Conservation (phyloP, 2,797 vertebrate genomes). For the Phrynocephalus vlangalii region DNA sequence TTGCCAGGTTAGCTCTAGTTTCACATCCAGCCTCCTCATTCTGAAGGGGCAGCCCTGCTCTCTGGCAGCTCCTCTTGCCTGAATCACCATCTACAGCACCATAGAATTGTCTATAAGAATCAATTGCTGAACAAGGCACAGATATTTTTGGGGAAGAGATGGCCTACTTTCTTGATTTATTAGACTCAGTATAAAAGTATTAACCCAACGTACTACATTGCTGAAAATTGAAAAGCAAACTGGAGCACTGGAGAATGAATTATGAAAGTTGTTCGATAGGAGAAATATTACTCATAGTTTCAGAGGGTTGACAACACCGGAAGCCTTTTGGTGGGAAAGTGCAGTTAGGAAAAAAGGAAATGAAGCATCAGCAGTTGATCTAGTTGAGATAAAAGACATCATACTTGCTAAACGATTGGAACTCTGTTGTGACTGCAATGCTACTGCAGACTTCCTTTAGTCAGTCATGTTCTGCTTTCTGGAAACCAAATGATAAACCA, state of each 20-base stretch:
- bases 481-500: neutral
- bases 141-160: neutral
- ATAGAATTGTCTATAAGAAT: constrained; percentile 16
- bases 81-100: neutral
- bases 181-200: constrained; percentile 28
- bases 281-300: constrained; percentile 30
- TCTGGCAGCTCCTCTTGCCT: neutral
- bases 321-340: constrained; percentile 5
- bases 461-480: neutral
- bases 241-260: constrained; percentile 22
- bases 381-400: neutral
- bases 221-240: constrained; percentile 42
- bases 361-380: constrained; percentile 8
- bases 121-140: neutral
- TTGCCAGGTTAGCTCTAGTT: neutral
- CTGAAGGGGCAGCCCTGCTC: neutral
- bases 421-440: neutral
- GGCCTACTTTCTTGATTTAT: constrained; percentile 31
- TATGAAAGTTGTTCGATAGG: constrained; percentile 31
- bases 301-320: constrained; percentile 1
- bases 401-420: neutral
- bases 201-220: constrained; percentile 15
- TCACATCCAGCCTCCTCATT: neutral
- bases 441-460: neutral
- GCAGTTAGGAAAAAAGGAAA: neutral